A percentile compares a stretch with the other conserved stretches of the same genome.
phyloP scores from a whole-genome alignment of 2,113 vertebrate species.

The Lipophrys pholis region DNA sequence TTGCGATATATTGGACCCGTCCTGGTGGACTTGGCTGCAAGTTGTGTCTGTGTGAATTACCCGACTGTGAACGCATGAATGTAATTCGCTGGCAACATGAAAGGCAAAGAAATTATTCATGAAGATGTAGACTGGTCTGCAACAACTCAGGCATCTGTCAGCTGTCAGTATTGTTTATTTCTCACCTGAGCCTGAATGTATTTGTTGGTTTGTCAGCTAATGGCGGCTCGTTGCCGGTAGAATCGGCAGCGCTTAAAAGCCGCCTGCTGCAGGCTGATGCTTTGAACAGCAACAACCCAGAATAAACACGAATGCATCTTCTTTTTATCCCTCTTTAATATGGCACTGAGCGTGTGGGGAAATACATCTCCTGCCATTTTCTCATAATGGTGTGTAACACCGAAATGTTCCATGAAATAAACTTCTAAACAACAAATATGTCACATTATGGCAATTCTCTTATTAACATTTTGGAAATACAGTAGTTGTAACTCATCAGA shows the following conservation, averaged over 20 bases:
- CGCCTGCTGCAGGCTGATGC: slow-evolving; percentile 53
- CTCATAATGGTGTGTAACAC: slow-evolving; percentile 33
- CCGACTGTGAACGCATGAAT: slow-evolving; percentile 52
- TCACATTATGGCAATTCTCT: slow-evolving; percentile 44
- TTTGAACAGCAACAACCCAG: slow-evolving; percentile 55
- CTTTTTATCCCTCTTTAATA: slow-evolving; percentile 56
- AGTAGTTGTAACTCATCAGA: neutral
- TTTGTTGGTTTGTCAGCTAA: slow-evolving; percentile 71
- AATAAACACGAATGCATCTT: slow-evolving; percentile 57
- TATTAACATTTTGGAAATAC: slow-evolving; percentile 21
- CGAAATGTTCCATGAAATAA: slow-evolving; percentile 72
- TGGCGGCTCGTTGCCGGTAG: slow-evolving; percentile 43
- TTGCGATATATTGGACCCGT: slow-evolving; percentile 45
- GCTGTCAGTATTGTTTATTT: slow-evolving; percentile 76
- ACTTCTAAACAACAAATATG: slow-evolving; percentile 66
- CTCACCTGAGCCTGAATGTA: slow-evolving; percentile 69
- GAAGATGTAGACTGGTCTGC: slow-evolving; percentile 52
- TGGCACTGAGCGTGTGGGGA: slow-evolving; percentile 41
- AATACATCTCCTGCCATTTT: slow-evolving; percentile 32
- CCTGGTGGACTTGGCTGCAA: slow-evolving; percentile 33
- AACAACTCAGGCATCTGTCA: slow-evolving; percentile 72
- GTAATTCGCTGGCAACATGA: slow-evolving; percentile 58
- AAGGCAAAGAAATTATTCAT: slow-evolving; percentile 66
- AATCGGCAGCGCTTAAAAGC: slow-evolving; percentile 50
- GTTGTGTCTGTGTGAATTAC: slow-evolving; percentile 57